phyloP scores from a whole-genome alignment of 2,797 vertebrate species.

The Microcaecilia unicolor region DNA sequence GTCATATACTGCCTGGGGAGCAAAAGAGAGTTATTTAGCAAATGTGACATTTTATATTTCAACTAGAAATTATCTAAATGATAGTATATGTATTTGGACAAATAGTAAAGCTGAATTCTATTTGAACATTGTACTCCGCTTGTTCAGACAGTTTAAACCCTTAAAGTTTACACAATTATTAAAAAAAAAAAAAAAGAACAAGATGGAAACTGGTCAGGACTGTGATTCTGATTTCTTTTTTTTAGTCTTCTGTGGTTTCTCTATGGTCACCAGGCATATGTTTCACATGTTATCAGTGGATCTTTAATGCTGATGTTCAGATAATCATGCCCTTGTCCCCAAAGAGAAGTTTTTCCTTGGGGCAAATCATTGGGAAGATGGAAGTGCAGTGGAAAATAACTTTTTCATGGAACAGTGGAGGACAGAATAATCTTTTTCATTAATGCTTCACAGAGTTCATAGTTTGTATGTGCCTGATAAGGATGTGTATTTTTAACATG shows the following conservation, averaged over 20 bases:
- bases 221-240: background rate
- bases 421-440: background rate
- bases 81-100: too few relatives aligned
- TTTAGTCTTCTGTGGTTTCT: background rate
- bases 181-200: background rate
- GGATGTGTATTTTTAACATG: background rate
- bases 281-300: background rate
- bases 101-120: background rate
- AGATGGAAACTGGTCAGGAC: background rate
- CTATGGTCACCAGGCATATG: background rate
- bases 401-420: background rate
- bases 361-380: background rate
- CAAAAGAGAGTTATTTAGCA: too few relatives aligned
- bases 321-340: background rate
- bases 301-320: background rate
- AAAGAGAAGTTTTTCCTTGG: background rate
- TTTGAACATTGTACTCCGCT: background rate
- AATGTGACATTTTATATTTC: too few relatives aligned
- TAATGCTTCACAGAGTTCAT: background rate
- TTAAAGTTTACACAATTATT: background rate
- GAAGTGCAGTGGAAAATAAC: background rate
- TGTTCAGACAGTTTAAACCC: background rate
- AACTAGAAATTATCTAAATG: too few relatives aligned
- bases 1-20: too few relatives aligned
- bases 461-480: background rate